Evolutionary conservation across 2,888 invertebrate species (phyloP).

Genomic region (Athrips mouffetella): DNA sequence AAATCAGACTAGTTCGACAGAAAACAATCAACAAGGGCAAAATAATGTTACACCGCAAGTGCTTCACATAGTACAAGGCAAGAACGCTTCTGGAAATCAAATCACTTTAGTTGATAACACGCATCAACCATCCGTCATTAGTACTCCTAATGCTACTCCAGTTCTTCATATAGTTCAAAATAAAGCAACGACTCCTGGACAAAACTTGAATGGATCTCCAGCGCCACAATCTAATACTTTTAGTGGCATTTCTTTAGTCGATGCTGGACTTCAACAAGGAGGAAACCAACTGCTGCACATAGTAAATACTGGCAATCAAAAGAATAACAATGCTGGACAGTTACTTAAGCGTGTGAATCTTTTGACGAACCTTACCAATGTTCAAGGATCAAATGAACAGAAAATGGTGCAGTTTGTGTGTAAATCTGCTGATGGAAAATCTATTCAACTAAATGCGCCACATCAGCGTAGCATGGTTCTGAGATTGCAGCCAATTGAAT

Average conservation of each 20-base stretch:
- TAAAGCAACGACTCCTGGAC: slow-evolving; percentile 39
- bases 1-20: slow-evolving; percentile 51
- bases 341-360: slow-evolving; percentile 71
- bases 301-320: slow-evolving; percentile 66
- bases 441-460: slow-evolving; percentile 75
- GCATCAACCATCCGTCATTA: slow-evolving; percentile 65
- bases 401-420: slow-evolving; percentile 81
- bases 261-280: slow-evolving; percentile 62
- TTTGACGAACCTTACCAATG: slow-evolving; percentile 66
- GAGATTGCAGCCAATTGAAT: slow-evolving; percentile 65
- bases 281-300: slow-evolving; percentile 72
- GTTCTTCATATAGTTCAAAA: slow-evolving; percentile 72
- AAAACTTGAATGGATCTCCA: slow-evolving; percentile 45
- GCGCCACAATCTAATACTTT: slow-evolving; percentile 51
- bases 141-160: slow-evolving; percentile 54
- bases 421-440: slow-evolving; percentile 79
- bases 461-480: slow-evolving; percentile 75
- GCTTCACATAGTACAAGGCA: slow-evolving; percentile 71
- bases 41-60: slow-evolving; percentile 54
- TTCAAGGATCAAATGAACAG: slow-evolving; percentile 69
- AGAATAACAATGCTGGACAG: slow-evolving; percentile 55
- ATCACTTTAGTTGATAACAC: slow-evolving; percentile 61
- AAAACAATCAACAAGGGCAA: slow-evolving; percentile 44
- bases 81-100: slow-evolving; percentile 59
- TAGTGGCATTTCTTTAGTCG: slow-evolving; percentile 64